Conservation (phyloP, 2,113 vertebrate species). For the Lutjanus erythropterus region DNA sequence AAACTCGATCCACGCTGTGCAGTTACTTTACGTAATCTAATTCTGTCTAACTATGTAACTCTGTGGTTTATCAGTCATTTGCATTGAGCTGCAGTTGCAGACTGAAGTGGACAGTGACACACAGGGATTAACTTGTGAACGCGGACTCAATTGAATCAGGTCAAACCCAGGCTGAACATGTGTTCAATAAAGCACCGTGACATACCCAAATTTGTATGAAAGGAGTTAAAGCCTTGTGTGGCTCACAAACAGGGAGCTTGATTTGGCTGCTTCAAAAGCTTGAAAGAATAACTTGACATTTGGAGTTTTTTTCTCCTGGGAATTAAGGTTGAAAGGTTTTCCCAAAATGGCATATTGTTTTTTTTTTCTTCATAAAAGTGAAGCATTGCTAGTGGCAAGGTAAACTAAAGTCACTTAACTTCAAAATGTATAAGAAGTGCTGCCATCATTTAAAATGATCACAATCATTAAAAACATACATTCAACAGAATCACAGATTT, state of each 20-base stretch:
- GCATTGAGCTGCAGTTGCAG: background rate
- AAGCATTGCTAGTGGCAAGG: background rate
- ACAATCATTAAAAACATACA: background rate
- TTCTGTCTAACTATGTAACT: background rate
- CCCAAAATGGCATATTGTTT: background rate
- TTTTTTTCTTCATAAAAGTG: background rate
- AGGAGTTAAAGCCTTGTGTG: background rate
- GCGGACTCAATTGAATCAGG: background rate
- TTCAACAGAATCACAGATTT: background rate
- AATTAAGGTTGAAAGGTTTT: background rate
- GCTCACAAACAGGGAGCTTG: background rate
- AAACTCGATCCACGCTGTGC: background rate
- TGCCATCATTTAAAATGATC: background rate
- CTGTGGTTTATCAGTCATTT: background rate
- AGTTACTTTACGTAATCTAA: constrained; percentile 1
- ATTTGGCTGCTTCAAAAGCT: background rate
- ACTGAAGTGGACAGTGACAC: background rate
- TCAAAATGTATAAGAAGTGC: background rate
- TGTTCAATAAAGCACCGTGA: background rate
- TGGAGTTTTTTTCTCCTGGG: background rate
- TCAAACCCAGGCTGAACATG: background rate
- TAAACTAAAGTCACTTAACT: background rate
- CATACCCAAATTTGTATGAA: background rate
- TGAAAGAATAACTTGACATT: background rate
- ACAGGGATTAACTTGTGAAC: constrained; percentile 12